phyloP scores from a whole-genome alignment of 2,797 vertebrate genomes.

The Acanthiza pusilla region DNA sequence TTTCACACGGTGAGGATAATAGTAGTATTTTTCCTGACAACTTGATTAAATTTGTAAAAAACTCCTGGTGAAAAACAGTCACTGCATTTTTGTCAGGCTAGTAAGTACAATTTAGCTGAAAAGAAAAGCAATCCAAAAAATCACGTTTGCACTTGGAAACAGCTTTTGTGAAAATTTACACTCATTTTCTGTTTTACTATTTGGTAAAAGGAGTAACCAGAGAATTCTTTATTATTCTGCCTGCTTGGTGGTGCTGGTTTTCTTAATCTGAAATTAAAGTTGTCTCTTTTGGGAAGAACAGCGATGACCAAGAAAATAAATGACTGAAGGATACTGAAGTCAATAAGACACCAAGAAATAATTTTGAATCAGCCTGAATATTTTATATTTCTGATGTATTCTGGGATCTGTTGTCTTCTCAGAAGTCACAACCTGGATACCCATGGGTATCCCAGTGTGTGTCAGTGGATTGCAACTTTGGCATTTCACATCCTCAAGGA shows the following conservation, averaged over 20 bases:
- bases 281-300: neutral
- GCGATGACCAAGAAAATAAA: neutral
- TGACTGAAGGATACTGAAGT: neutral
- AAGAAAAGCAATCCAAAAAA: neutral
- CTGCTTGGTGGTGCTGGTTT: neutral
- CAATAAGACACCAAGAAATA: neutral
- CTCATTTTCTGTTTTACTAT: neutral
- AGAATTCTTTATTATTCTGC: neutral
- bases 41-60: neutral
- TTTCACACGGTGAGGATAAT: neutral
- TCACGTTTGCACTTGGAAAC: neutral
- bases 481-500: neutral
- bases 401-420: neutral
- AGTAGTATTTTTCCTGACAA: neutral
- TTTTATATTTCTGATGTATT: neutral
- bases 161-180: neutral
- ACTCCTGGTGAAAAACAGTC: neutral
- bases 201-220: neutral
- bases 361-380: neutral
- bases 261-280: neutral
- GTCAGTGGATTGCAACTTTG: neutral
- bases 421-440: neutral
- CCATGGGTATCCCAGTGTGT: rapidly evolving
- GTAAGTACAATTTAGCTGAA: neutral
- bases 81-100: neutral